Evolutionary conservation across 2,888 invertebrate species (phyloP), one percentile per base, ranked within the genome.

Genomic region (Heliconius charithonia): DNA sequence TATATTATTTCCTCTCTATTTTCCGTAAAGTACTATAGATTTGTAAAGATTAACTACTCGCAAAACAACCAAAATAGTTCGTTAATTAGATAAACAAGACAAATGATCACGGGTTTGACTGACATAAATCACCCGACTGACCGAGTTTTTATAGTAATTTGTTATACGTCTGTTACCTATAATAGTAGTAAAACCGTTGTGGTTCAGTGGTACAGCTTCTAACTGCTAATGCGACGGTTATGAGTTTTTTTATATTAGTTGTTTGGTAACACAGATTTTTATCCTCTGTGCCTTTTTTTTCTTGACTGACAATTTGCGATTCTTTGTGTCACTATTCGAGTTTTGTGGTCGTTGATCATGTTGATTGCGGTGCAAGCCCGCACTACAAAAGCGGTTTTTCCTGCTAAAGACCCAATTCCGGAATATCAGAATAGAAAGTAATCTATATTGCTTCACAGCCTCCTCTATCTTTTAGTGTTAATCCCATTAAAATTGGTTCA

Each of bases 11-110:
- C 3, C 56, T 59, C 9, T 59, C 10, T n/a, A 59, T n/a, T 59
- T 59, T 3, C 25, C 41, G 4, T 67, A 41, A 19, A 51, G 9
- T n/a, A 59, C 59, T 2, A 27, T 16, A 63, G 6, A 63, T 63
- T 27, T 27, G 63, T 63, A 16, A 63, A 10, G 10, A 73, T 19
- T 9, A 37, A 62, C 63, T 41, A 74, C 27, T 63, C 22, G 63
- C 27, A 62, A 74, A 59, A 45, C 29, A 63, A 7, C 59, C 37
- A 37, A 73, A 73, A 63, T 63, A 41, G 27, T 74, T 65, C 3
- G n/a, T 41, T 74, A 74, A 74, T 74, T 62, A 74, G 9, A 74
- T 74, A 74, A 65, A 74, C 63, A 65, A 45, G 63, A 74, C 27
- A 41, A 74, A 74, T 45, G 22, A 10, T 62, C 74, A 12, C 27